These are phyloP conservation scores for Orchesella cincta DNA, from an alignment of 1,140 invertebrate species.

Conservation along the genomic window DNA sequence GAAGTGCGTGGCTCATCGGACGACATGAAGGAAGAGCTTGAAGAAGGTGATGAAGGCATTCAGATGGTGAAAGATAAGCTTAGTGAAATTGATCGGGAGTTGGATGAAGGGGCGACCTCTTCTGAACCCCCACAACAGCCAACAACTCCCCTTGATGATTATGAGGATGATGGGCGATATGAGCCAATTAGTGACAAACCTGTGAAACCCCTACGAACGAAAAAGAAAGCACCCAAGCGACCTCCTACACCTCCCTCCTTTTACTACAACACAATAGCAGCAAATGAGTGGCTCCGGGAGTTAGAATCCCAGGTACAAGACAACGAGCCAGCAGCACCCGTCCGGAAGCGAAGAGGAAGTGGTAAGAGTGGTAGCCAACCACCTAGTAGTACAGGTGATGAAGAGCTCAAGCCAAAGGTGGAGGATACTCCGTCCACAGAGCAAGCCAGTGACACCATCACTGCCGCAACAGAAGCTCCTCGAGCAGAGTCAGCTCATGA, in stretches of 20 bases:
- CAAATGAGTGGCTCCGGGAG: constrained; percentile 54
- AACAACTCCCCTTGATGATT: constrained; percentile 54
- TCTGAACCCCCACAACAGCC: constrained; percentile 56
- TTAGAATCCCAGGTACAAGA: constrained; percentile 31
- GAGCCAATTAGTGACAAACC: constrained; percentile 51
- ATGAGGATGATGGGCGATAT: constrained; percentile 49
- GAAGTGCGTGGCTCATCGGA: constrained; percentile 23
- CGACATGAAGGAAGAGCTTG: constrained; percentile 52
- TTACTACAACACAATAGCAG: constrained; percentile 51
- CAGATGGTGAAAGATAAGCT: constrained; percentile 49
- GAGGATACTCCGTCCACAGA: constrained; percentile 30
- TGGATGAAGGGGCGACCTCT: constrained; percentile 53
- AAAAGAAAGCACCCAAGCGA: constrained; percentile 29
- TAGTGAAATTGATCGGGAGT: constrained; percentile 52
- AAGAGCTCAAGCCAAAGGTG: constrained; percentile 39
- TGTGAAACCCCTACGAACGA: constrained; percentile 46
- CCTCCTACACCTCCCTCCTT: constrained; percentile 25
- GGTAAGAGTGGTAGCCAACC: constrained; percentile 28
- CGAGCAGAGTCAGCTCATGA: constrained; percentile 40
- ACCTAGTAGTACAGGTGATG: constrained; percentile 36
- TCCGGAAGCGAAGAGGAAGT: constrained; percentile 37
- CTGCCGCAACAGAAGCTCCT: not conserved
- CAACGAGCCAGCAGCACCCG: not conserved
- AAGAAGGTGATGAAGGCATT: constrained; percentile 45
- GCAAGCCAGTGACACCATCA: not conserved